Percentiles rank a stretch among this genome's conserved stretches.
These are phyloP conservation scores for Callyntrura sp. DNA, from an alignment of 2,888 invertebrate species.

Conservation along the genomic window DNA sequence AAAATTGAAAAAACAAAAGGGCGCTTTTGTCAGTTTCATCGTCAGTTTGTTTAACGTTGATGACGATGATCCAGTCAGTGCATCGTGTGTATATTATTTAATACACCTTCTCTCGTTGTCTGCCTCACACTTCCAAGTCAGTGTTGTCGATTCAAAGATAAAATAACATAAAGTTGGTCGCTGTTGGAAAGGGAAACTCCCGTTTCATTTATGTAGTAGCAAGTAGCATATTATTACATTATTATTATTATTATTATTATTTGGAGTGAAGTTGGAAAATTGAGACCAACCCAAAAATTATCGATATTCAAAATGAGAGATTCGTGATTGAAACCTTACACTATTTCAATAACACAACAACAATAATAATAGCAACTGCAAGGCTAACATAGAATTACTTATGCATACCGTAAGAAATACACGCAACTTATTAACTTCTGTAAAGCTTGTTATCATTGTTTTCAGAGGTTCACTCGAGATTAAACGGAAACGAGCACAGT, in stretches of 20 bases:
- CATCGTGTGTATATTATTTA: background rate
- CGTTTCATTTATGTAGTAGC: conserved; percentile 63
- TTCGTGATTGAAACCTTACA: conserved; percentile 52
- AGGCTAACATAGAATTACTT: background rate
- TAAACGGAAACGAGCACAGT: background rate
- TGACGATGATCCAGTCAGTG: conserved; percentile 18
- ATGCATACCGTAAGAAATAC: background rate
- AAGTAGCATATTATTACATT: conserved; percentile 61
- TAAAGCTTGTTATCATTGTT: background rate
- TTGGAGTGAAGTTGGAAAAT: conserved; percentile 39
- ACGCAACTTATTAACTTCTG: background rate
- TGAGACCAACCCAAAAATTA: conserved; percentile 75
- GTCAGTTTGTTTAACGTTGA: conserved; percentile 23
- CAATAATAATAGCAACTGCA: conserved; percentile 3
- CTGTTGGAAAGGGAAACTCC: conserved; percentile 68
- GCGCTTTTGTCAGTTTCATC: conserved; percentile 44
- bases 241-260: conserved; percentile 33
- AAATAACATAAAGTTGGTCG: conserved; percentile 47
- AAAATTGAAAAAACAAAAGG: conserved; percentile 74
- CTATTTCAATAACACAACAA: background rate
- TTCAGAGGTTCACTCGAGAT: background rate
- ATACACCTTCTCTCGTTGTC: background rate
- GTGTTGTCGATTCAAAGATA: conserved; percentile 74
- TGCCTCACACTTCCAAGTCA: conserved; percentile 54
- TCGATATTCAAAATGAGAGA: conserved; percentile 68